phyloP scores from a whole-genome alignment of 2,888 invertebrate species.

The Zygaena filipendulae region DNA sequence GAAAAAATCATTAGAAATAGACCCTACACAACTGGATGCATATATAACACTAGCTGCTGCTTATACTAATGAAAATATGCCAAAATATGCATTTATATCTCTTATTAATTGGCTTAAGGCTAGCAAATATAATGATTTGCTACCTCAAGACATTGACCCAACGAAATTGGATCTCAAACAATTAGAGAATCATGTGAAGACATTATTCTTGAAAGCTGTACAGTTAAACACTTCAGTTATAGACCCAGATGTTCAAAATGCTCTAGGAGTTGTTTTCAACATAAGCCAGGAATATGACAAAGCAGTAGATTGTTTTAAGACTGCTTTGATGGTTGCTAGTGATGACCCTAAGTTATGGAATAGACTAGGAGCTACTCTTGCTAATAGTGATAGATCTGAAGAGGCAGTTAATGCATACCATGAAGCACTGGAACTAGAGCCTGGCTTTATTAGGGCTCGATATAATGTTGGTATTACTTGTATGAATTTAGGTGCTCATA shows the following conservation, averaged over 20 bases:
- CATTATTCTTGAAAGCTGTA: conserved; percentile 82
- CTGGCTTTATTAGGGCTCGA: conserved; percentile 95
- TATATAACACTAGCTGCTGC: conserved; percentile 93
- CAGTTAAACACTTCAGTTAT: conserved; percentile 78
- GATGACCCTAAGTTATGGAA: conserved; percentile 95
- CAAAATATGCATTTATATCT: conserved; percentile 87
- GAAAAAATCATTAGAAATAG: conserved; percentile 82
- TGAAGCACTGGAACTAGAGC: conserved; percentile 88
- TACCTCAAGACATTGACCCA: conserved; percentile 61
- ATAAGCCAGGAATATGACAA: conserved; percentile 94
- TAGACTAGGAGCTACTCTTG: conserved; percentile 95
- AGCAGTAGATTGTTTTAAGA: conserved; percentile 95
- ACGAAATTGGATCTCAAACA: conserved; percentile 51
- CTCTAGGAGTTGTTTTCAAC: conserved; percentile 95
- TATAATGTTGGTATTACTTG: conserved; percentile 99
- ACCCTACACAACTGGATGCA: conserved; percentile 83
- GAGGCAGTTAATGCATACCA: conserved; percentile 98
- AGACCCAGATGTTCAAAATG: conserved; percentile 93
- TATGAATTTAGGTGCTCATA: conserved; percentile 94
- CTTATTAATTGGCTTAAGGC: conserved; percentile 81
- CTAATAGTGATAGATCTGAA: conserved; percentile 94
- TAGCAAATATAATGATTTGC: conserved; percentile 84
- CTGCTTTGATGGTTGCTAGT: conserved; percentile 85
- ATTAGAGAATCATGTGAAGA: conserved; percentile 73
- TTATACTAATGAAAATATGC: conserved; percentile 95